phyloP scores from a whole-genome alignment of 2,888 invertebrate genomes.

The Nysson spinosus region DNA sequence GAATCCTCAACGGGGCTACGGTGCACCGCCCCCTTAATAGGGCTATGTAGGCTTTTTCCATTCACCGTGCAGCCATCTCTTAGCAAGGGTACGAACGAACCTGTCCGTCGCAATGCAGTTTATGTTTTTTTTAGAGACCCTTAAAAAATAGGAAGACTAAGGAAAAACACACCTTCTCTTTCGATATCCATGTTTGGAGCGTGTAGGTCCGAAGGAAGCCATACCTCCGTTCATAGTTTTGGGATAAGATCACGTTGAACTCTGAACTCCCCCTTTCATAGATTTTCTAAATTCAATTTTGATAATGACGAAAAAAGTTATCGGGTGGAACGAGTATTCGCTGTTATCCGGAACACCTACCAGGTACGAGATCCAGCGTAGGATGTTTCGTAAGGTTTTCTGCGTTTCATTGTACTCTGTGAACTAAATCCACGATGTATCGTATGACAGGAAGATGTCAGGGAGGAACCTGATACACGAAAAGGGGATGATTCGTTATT shows the following conservation, averaged over 20 bases:
- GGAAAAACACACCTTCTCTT: too few relatives aligned
- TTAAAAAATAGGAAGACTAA: too few relatives aligned
- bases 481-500: conserved; percentile 71
- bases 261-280: too few relatives aligned
- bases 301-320: too few relatives aligned
- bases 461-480: conserved; percentile 67
- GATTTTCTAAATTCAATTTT: too few relatives aligned
- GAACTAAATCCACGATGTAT: conserved; percentile 67
- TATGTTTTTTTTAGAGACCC: too few relatives aligned
- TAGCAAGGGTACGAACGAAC: conserved; percentile 49
- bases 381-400: conserved; percentile 38
- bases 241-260: too few relatives aligned
- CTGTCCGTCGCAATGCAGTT: conserved; percentile 35
- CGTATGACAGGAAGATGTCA: conserved; percentile 72
- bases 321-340: not conserved
- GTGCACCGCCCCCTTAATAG: conserved; percentile 78
- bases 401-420: conserved; percentile 60
- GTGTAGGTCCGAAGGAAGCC: too few relatives aligned
- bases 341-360: conserved; percentile 51
- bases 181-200: too few relatives aligned
- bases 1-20: conserved; percentile 73
- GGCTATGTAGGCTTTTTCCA: conserved; percentile 76
- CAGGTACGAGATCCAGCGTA: conserved; percentile 57
- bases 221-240: too few relatives aligned
- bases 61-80: conserved; percentile 72